A percentile compares a stretch with the other conserved stretches of the same genome.
Evolutionary conservation across 1,140 invertebrate genomes (phyloP).

Genomic region (Campoletis sonorensis): DNA sequence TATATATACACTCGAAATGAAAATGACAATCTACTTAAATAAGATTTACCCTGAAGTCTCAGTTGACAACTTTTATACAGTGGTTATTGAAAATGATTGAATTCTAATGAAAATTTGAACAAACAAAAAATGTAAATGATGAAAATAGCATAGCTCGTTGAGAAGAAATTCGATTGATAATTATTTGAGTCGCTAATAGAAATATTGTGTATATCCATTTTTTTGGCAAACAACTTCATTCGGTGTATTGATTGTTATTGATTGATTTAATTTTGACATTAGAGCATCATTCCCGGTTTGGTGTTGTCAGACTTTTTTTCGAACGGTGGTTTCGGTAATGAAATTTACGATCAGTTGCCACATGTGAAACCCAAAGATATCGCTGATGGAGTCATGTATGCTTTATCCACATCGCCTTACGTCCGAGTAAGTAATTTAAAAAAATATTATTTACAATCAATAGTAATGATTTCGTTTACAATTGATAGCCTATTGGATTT

Average conservation of each 20-base stretch:
- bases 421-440: constrained; percentile 72
- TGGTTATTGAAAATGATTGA: too few species aligned
- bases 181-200: too few species aligned
- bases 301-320: constrained; percentile 77
- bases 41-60: too few species aligned
- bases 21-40: too few species aligned
- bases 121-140: too few species aligned
- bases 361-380: constrained; percentile 75
- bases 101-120: too few species aligned
- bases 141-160: too few species aligned
- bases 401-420: constrained; percentile 73
- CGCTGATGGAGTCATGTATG: constrained; percentile 76
- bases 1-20: too few species aligned
- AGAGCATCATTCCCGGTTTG: constrained; percentile 80
- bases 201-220: too few species aligned
- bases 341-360: constrained; percentile 43
- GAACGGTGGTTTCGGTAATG: constrained; percentile 51
- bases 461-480: not conserved
- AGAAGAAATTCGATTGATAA: too few species aligned
- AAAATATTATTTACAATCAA: not conserved
- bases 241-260: not conserved
- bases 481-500: not conserved
- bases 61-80: too few species aligned
- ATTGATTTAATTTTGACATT: constrained; percentile 50
- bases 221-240: not conserved